These are phyloP conservation scores for Xiphorhynchus erythropygius DNA, from an alignment of 2,797 vertebrate species.

Conservation along the genomic window DNA sequence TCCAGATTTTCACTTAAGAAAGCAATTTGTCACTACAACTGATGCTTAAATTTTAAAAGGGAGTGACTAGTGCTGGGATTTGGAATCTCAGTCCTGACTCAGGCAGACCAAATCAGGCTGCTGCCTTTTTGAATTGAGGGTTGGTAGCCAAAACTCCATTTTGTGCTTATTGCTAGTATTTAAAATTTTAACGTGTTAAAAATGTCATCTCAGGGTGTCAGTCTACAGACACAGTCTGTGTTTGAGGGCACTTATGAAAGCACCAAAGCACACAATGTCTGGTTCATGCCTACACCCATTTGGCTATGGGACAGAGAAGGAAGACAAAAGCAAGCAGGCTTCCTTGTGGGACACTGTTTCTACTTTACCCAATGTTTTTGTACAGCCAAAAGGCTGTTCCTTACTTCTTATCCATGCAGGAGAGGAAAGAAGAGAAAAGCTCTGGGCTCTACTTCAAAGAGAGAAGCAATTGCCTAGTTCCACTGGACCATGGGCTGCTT, in stretches of 20 bases:
- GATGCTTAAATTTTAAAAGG: not conserved
- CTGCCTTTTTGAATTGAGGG: not conserved
- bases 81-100: not conserved
- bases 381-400: not conserved
- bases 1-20: not conserved
- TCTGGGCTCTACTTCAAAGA: not conserved
- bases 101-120: not conserved
- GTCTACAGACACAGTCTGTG: not conserved
- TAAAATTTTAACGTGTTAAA: not conserved
- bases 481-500: not conserved
- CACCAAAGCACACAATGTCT: not conserved
- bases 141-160: not conserved
- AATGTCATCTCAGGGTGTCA: not conserved
- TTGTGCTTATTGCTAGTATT: not conserved
- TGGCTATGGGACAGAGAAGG: not conserved
- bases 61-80: not conserved
- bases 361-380: not conserved
- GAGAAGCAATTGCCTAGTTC: not conserved
- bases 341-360: not conserved
- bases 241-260: not conserved
- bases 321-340: not conserved
- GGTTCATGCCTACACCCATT: not conserved
- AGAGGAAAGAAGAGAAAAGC: not conserved
- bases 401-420: not conserved
- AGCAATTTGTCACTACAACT: slow-evolving; percentile 7